Evolutionary conservation across 1,140 invertebrate genomes (phyloP), one percentile per base, ranked within the genome.

Genomic region (Eulimnadia texana): DNA sequence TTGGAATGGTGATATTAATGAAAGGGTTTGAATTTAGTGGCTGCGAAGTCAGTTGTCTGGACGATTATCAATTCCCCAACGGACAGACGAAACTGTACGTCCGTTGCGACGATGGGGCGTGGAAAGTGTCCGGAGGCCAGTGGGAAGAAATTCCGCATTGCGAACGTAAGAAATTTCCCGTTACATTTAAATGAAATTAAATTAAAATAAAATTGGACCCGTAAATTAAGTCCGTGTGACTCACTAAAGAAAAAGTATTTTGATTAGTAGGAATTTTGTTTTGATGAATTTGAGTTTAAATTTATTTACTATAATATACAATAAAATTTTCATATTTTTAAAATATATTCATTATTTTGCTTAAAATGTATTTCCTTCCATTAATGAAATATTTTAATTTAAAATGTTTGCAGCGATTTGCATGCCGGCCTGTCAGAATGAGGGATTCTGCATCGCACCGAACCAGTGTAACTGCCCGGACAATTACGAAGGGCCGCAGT

Each of bases 381-480:
- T n/a, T n/a, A n/a, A n/a, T n/a, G n/a, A n/a, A n/a, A n/a, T n/a
- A n/a, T n/a, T n/a, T n/a, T n/a, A n/a, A n/a, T n/a, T n/a, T n/a
- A n/a, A n/a, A n/a, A n/a, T n/a, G n/a, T 42, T 69, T 75, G 53
- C 64, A 88, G 86, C 84, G 3, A 75, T 80, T 64, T 93, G 89
- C 69, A 67, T 80, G 16, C 82, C 84, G 0, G 72, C 77, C 1
- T 93, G 88, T 70, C 74, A 83, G 67, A 90, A 93, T 72, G 84
- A 80, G 54, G 88, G 89, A 0, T 82, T 85, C 16, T 92, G 88
- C 67, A 67, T 83, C 0, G 75, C 74, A 1, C 83, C 84, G 0
- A 81, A 85, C 70, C 72, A 77, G 1, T 90, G 88, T 66, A 70
- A 81, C 10, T 93, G 88, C 66, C 74, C 82, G 0, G 76, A 81